Base-by-base conservation (phyloP, 1,140 invertebrate genomes). In the Drosophila mauritiana region DNA sequence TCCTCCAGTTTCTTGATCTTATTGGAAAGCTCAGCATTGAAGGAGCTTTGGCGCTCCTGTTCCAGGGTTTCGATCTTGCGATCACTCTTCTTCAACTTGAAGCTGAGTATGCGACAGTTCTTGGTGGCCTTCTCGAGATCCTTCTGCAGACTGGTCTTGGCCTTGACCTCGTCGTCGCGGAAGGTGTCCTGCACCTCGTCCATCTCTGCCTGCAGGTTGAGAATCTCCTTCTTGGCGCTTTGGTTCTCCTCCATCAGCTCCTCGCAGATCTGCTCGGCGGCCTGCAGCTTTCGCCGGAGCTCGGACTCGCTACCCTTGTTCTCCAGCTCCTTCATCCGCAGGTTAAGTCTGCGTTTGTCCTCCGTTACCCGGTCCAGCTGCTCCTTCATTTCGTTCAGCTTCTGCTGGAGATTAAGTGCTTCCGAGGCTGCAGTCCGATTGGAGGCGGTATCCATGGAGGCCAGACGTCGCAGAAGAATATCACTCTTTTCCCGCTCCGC, bases 141-240 rank as follows among this genome's bases (percentile, higher is more conserved):
- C 90, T 98, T 97, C 93, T 98, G 96, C 40, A 99, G 91, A 63
- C 96, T 97, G n/a, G 97, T 96, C 92, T 99, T 99, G 92, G 99
- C 98, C 80, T 99, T 97, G 13, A 97, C 97, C 93, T 99, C 98
- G 82, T 99, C 98, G 92, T 99, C 98, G 74, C 98, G 96, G 93
- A 99, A 99, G 91, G 97, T 98, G 92, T 99, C 98, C 92, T 99
- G 98, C 95, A 99, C 97, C 93, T 99, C 98, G 90, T 99, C 98
- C 93, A 99, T 98, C 94, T 99, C 98, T 61, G 98, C 97, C 89
- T 98, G 97, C 83, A 99, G 93, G 82, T 98, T 97, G 52, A 96
- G 93, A 17, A 99, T 95, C 92, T 99, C 98, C 77, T 97, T 96
- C 88, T 98, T 98, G 93, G 99, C 96, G 49, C 97, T 96, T 90